Percentiles rank a stretch among this genome's conserved stretches.
Evolutionary conservation across 2,113 vertebrate species (phyloP).

Genomic region (Ellobius talpinus): DNA sequence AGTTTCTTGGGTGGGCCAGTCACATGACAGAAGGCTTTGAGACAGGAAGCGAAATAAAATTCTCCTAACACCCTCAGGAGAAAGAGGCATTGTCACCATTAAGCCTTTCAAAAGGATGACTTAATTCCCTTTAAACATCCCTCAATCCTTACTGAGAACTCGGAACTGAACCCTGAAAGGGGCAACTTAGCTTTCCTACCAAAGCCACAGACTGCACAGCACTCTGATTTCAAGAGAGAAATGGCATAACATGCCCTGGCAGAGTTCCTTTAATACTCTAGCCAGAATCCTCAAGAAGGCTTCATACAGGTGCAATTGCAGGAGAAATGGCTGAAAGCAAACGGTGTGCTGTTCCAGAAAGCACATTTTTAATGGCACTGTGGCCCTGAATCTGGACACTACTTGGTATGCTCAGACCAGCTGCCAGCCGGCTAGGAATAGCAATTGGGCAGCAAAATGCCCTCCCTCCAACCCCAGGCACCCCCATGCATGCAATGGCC

Average conservation of each 20-base stretch:
- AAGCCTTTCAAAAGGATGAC: conserved; percentile 71
- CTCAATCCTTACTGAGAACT: conserved; percentile 60
- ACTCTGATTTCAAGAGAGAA: conserved; percentile 63
- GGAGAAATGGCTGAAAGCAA: neutral
- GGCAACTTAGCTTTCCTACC: conserved; percentile 52
- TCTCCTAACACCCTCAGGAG: conserved; percentile 55
- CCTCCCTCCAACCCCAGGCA: neutral
- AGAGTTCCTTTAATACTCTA: neutral
- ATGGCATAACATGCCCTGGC: neutral
- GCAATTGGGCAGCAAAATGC: neutral
- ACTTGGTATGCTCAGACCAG: neutral
- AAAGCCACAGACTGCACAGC: conserved; percentile 52
- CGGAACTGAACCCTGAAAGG: conserved; percentile 63
- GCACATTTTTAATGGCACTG: neutral
- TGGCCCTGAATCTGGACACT: neutral
- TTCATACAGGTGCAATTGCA: neutral
- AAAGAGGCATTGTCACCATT: conserved; percentile 67
- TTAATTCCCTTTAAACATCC: conserved; percentile 78
- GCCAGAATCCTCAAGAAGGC: conserved; percentile 45
- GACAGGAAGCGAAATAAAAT: conserved; percentile 80
- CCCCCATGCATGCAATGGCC: neutral
- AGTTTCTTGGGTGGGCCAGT: conserved; percentile 72
- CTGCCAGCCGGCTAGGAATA: neutral
- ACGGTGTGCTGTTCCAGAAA: neutral
- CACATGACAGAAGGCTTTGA: conserved; percentile 65